Percentiles rank a stretch among this genome's conserved stretches.
phyloP scores from a whole-genome alignment of 2,113 vertebrate species.

The Paradisaea rubra region DNA sequence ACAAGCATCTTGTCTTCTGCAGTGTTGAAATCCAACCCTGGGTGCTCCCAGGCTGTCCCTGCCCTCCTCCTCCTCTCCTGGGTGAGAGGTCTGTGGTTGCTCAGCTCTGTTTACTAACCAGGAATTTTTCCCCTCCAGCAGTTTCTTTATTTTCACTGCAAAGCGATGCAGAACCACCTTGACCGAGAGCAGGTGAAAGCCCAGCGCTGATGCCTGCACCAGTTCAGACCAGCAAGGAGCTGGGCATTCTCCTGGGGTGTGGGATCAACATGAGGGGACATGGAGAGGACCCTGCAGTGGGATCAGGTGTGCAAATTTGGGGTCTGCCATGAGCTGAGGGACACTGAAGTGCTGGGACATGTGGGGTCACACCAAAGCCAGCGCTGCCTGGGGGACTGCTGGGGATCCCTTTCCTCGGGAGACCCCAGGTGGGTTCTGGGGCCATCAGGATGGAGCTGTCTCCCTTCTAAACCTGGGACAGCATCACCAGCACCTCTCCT shows the following conservation, averaged over 20 bases:
- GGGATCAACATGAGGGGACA: neutral
- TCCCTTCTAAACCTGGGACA: neutral
- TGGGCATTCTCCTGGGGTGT: neutral
- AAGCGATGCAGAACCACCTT: neutral
- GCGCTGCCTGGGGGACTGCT: neutral
- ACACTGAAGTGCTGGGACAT: neutral
- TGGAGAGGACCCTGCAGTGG: accelerated
- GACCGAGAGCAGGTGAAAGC: neutral
- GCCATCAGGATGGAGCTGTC: neutral
- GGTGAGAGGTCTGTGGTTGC: conserved; percentile 3
- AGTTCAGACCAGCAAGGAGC: neutral
- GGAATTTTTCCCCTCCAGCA: neutral
- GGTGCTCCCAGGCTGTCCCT: neutral
- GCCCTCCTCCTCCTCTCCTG: conserved; percentile 14
- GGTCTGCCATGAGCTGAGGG: neutral
- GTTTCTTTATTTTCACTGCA: neutral
- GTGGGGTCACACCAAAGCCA: neutral
- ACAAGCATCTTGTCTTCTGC: neutral
- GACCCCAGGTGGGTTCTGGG: neutral
- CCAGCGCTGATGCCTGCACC: neutral
- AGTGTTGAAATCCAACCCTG: neutral
- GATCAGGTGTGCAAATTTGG: neutral
- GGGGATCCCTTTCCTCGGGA: neutral
- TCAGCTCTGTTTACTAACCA: conserved; percentile 10
- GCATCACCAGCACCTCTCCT: neutral